These are phyloP conservation scores for Darevskia nairensis DNA, from an alignment of 2,797 vertebrate species.

Conservation along the genomic window DNA sequence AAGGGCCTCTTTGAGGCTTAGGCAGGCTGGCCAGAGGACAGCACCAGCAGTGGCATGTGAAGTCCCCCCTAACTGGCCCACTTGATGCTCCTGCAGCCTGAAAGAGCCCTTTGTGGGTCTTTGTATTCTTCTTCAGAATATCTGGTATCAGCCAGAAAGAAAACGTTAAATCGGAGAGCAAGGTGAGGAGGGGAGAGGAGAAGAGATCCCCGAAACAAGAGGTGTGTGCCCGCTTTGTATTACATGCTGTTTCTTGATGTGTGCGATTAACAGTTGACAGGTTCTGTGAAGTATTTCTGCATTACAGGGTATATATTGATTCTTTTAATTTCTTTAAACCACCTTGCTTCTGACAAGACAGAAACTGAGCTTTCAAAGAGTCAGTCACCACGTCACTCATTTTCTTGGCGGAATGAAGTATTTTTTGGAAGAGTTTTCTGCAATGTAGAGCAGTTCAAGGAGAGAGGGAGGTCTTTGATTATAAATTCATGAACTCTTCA, in stretches of 20 bases:
- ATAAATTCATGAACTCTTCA: conserved; percentile 8
- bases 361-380: neutral
- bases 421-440: neutral
- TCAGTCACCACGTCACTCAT: neutral
- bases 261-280: neutral
- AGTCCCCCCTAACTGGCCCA: neutral
- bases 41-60: neutral
- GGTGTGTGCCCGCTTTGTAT: neutral
- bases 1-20: neutral
- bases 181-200: neutral
- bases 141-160: too few relatives aligned
- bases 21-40: neutral
- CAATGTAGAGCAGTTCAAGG: neutral
- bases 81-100: neutral
- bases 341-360: neutral
- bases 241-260: neutral
- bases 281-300: neutral
- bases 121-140: neutral
- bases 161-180: neutral
- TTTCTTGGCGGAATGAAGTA: neutral
- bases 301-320: neutral
- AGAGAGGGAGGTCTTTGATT: neutral
- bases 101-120: neutral
- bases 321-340: neutral
- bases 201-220: neutral